Evolutionary conservation across 1,140 invertebrate genomes (phyloP).

Genomic region (Zaprionus camerounensis): DNA sequence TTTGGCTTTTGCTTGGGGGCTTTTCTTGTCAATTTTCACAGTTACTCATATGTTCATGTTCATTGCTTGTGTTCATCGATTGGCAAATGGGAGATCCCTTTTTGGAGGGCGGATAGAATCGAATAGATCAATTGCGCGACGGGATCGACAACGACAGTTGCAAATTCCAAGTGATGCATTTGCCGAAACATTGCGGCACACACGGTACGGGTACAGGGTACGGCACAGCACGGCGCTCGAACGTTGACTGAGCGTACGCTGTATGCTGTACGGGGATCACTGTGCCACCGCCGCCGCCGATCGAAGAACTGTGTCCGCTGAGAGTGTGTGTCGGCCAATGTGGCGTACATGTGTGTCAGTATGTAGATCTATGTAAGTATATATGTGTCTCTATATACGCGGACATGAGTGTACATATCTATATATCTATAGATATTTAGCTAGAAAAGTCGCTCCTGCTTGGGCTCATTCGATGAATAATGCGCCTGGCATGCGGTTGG

Average conservation of each 20-base stretch:
- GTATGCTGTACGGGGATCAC: conserved; percentile 19
- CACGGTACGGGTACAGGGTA: conserved; percentile 49
- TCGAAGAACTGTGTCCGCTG: conserved; percentile 13
- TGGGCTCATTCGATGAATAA: conserved; percentile 37
- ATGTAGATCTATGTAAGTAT: background rate
- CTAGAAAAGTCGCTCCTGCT: conserved; percentile 25
- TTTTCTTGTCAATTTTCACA: conserved; percentile 37
- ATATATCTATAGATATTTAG: background rate
- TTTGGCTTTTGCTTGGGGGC: conserved; percentile 12
- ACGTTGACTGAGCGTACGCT: conserved; percentile 60
- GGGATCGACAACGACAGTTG: conserved; percentile 27
- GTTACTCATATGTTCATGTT: conserved; percentile 8
- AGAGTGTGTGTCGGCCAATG: conserved; percentile 7
- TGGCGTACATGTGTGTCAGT: background rate
- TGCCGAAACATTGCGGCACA: conserved; percentile 68
- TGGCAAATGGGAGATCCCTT: background rate
- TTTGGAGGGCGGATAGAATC: background rate
- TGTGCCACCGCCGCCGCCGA: conserved; percentile 9
- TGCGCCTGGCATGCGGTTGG: conserved; percentile 42
- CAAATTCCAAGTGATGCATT: conserved; percentile 27
- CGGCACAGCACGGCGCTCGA: conserved; percentile 58
- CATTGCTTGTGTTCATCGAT: background rate
- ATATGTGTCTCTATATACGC: conserved; percentile 5
- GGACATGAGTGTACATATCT: background rate
- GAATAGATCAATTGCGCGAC: background rate